phyloP scores from a whole-genome alignment of 1,140 invertebrate genomes.

The Eumaeus atala region DNA sequence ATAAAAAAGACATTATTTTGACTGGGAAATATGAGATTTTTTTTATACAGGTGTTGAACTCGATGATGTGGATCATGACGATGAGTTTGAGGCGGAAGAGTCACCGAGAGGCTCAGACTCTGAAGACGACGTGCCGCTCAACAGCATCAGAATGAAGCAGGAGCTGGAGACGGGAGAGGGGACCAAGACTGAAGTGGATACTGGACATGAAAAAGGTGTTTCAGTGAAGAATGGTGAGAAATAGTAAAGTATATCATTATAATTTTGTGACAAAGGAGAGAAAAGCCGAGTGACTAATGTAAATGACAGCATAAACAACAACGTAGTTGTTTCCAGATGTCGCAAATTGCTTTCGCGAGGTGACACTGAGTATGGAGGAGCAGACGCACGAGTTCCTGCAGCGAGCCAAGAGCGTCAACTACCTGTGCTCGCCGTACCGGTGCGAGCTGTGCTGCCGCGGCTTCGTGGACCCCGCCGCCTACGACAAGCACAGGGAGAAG shows the following conservation, averaged over 20 bases:
- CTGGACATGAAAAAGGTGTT: slow-evolving; percentile 19
- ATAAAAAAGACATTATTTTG: too few relatives aligned
- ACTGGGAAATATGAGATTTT: background rate
- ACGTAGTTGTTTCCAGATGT: slow-evolving; percentile 27
- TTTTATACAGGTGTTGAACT: slow-evolving; percentile 1
- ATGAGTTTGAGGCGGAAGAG: background rate
- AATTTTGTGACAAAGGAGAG: too few relatives aligned
- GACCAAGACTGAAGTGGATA: slow-evolving; percentile 8
- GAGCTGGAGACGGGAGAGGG: background rate
- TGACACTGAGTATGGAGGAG: slow-evolving; percentile 35
- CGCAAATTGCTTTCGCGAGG: slow-evolving; percentile 33
- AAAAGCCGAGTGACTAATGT: too few relatives aligned
- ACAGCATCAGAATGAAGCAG: slow-evolving; percentile 30
- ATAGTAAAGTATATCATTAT: background rate
- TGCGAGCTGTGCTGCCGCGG: slow-evolving; percentile 50
- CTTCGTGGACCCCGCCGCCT: slow-evolving; percentile 40
- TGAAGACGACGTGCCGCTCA: slow-evolving; percentile 43
- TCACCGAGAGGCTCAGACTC: slow-evolving; percentile 29
- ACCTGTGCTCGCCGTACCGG: slow-evolving; percentile 43
- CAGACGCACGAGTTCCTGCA: slow-evolving; percentile 33
- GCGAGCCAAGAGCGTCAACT: slow-evolving; percentile 36
- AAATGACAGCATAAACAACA: slow-evolving; percentile 1
- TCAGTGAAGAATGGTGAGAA: slow-evolving; percentile 12
- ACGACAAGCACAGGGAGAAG: slow-evolving; percentile 44
- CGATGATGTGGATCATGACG: slow-evolving; percentile 10